A percentile compares a stretch with the other conserved stretches of the same genome.
Evolutionary conservation across 2,888 invertebrate species (phyloP).

Genomic region (Latheticus oryzae): DNA sequence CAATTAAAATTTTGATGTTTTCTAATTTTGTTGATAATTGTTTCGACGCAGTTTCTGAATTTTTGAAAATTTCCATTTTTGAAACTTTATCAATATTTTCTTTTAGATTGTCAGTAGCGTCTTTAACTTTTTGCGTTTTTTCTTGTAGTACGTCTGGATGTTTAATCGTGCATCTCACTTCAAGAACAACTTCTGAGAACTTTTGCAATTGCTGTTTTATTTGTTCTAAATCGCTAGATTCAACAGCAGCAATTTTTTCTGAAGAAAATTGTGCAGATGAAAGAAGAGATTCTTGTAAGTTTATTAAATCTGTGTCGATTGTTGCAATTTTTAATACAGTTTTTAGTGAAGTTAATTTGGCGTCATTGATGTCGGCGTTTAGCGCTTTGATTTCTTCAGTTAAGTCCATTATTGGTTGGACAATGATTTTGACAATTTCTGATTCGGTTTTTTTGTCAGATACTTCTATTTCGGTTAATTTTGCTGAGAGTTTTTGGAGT

Average conservation of each 20-base stretch:
- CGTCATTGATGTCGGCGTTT: constrained; percentile 16
- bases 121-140: constrained; percentile 42
- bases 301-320: constrained; percentile 29
- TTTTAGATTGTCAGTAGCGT: constrained; percentile 40
- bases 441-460: constrained; percentile 30
- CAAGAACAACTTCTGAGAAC: constrained; percentile 38
- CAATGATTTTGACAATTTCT: constrained; percentile 20
- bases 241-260: constrained; percentile 9
- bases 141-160: constrained; percentile 31
- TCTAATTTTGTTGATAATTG: constrained; percentile 36
- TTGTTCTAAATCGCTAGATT: constrained; percentile 1
- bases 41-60: constrained; percentile 35
- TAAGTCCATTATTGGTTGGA: constrained; percentile 30
- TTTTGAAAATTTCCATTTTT: constrained; percentile 33
- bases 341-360: constrained; percentile 40
- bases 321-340: constrained; percentile 43
- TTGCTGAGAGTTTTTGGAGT: constrained; percentile 28
- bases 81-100: constrained; percentile 35
- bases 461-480: constrained; percentile 17
- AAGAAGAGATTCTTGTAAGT: constrained; percentile 18
- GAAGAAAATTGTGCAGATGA: constrained; percentile 20
- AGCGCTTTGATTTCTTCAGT: constrained; percentile 18
- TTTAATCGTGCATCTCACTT: constrained; percentile 25
- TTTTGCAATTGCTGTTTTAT: constrained; percentile 46
- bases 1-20: constrained; percentile 6